Evolutionary conservation across 2,113 vertebrate genomes (phyloP).

Genomic region (Heterotis niloticus): DNA sequence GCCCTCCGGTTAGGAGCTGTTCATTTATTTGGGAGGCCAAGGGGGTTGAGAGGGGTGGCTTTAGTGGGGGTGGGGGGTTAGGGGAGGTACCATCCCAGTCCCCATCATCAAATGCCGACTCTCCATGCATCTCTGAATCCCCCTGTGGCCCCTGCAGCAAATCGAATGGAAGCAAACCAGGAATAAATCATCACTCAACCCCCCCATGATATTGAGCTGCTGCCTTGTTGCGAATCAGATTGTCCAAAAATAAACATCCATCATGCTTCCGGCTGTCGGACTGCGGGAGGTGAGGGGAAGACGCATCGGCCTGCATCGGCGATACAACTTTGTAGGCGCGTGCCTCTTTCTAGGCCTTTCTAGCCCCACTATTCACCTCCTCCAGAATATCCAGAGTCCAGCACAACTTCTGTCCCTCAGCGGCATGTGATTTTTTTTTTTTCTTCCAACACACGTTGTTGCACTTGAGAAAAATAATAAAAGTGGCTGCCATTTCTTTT

Average conservation of each 20-base stretch:
- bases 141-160: constrained; percentile 39
- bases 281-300: constrained; percentile 25
- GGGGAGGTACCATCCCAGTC: constrained; percentile 27
- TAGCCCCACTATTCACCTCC: no score
- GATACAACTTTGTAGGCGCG: no score
- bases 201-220: constrained; percentile 41
- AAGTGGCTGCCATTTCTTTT: no score
- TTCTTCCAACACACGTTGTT: no score
- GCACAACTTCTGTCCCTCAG: no score
- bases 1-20: constrained; percentile 32
- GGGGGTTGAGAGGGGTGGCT: neutral
- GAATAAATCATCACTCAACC: constrained; percentile 50
- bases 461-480: no score
- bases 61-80: constrained; percentile 10
- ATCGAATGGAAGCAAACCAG: constrained; percentile 42
- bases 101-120: constrained; percentile 6
- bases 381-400: no score
- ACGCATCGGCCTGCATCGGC: neutral
- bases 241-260: constrained; percentile 50
- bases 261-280: constrained; percentile 38
- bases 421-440: no score
- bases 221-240: constrained; percentile 45
- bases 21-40: constrained; percentile 33
- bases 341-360: no score
- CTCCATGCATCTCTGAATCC: constrained; percentile 28